phyloP scores from a whole-genome alignment of 2,888 invertebrate species.

The Eupithecia inturbata region DNA sequence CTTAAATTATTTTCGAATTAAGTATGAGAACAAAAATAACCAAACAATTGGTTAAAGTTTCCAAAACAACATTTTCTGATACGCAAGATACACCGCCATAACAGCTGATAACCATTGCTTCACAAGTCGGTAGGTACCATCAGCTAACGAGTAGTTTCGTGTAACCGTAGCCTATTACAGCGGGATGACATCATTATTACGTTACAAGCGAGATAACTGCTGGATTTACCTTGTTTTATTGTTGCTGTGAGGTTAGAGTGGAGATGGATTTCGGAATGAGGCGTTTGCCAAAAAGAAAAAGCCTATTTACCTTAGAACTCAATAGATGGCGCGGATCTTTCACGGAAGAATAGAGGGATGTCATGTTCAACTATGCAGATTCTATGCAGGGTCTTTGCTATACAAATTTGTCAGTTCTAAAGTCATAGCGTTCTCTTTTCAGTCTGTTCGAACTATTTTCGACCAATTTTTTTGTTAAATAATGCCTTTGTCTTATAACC shows the following conservation, averaged over 20 bases:
- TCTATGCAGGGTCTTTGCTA: too few relatives aligned
- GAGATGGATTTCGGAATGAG: conserved; percentile 36
- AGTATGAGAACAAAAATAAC: neutral
- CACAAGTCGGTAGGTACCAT: neutral
- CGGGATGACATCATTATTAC: conserved; percentile 57
- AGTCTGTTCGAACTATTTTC: too few relatives aligned
- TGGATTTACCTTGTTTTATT: conserved; percentile 42
- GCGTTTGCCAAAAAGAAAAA: too few relatives aligned
- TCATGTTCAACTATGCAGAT: too few relatives aligned
- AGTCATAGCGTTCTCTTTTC: too few relatives aligned
- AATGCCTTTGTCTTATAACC: too few relatives aligned
- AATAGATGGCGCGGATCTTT: too few relatives aligned
- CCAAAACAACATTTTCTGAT: neutral
- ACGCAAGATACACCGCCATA: neutral
- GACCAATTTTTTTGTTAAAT: too few relatives aligned
- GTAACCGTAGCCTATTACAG: conserved; percentile 17
- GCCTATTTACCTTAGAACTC: too few relatives aligned
- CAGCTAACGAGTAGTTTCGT: conserved; percentile 24
- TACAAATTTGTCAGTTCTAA: too few relatives aligned
- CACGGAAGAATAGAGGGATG: too few relatives aligned
- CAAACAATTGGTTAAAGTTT: neutral
- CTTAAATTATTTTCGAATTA: too few relatives aligned
- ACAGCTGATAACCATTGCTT: neutral
- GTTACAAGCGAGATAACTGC: conserved; percentile 51
- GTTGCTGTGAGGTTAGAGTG: conserved; percentile 32